Base-by-base conservation (phyloP, 2,113 vertebrate species). In the Misgurnus mizolepis region DNA sequence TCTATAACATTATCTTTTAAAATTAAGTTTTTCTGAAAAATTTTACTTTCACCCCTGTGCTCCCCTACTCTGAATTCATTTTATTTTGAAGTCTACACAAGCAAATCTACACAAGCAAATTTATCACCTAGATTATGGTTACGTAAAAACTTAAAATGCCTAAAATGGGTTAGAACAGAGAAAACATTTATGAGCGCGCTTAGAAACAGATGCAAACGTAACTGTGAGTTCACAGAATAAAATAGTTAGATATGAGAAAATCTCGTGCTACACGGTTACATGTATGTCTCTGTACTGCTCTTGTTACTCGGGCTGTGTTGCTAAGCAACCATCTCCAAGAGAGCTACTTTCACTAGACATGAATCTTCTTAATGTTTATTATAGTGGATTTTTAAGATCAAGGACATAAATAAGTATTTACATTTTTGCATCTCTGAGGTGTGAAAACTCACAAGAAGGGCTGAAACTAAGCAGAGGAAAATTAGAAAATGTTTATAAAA, bases 321-420 rank as follows among this genome's bases (percentile, higher is more conserved):
- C 83, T 75, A 75, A 82, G 83, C 73, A 84, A 84, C 80, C 70
- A 65, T 75, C 70, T 84, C 49, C 67, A 67, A 64, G 45, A 81
- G 75, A 79, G 43, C 55, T 70, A 75, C 76, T 70, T 47, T 82
- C 34, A 41, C 56, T 60, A 84, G 79, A 84, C 47, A 72, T 71
- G 71, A 79, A 75, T 70, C 76, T 66, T 79, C 81, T 81, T 81
- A 69, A 70, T 78, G 68, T 79, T 79, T 81, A 66, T 81, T 78
- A 84, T 73, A 62, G 34, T 58, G 39, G 34, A 66, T 80, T 73
- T 81, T 84, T 45, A 73, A 58, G 55, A 81, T 68, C 73, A 81
- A 78, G 79, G 79, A 58, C 74, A 47, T 81, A 73, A 77, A 80
- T 34, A 78, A 64, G 53, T 7, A 60, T 22, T 49, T 73, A 40